phyloP scores from a whole-genome alignment of 2,888 invertebrate species.

The Microplitis deprimator region DNA sequence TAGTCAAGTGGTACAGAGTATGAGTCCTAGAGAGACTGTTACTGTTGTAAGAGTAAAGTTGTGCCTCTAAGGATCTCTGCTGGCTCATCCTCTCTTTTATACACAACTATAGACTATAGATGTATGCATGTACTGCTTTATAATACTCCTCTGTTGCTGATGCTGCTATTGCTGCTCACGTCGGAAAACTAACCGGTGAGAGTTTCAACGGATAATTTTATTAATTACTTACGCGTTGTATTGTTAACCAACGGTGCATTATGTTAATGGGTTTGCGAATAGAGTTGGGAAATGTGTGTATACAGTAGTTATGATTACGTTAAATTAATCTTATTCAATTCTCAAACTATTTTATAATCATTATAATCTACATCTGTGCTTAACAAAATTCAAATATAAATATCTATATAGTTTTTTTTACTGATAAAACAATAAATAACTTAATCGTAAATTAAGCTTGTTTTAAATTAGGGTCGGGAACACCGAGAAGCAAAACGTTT shows the following conservation, averaged over 20 bases:
- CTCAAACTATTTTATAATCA: background rate
- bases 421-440: background rate
- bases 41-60: background rate
- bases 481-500: background rate
- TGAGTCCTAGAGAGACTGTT: background rate
- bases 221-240: constrained; percentile 59
- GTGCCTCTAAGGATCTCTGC: background rate
- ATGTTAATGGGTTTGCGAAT: constrained; percentile 55
- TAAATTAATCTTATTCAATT: constrained; percentile 5
- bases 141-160: background rate
- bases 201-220: constrained; percentile 58
- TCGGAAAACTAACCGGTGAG: constrained; percentile 53
- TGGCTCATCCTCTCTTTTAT: background rate
- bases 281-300: background rate
- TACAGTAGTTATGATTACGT: constrained; percentile 14
- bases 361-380: background rate
- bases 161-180: constrained; percentile 17
- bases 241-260: constrained; percentile 59
- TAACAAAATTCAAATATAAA: background rate
- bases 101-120: background rate
- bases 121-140: constrained; percentile 16
- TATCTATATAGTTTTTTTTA: background rate
- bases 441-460: background rate
- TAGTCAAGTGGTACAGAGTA: constrained; percentile 2
- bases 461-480: background rate